A percentile compares a stretch with the other conserved stretches of the same genome.
These are phyloP conservation scores for Campoplex capitator DNA, from an alignment of 2,888 invertebrate genomes.

Conservation along the genomic window DNA sequence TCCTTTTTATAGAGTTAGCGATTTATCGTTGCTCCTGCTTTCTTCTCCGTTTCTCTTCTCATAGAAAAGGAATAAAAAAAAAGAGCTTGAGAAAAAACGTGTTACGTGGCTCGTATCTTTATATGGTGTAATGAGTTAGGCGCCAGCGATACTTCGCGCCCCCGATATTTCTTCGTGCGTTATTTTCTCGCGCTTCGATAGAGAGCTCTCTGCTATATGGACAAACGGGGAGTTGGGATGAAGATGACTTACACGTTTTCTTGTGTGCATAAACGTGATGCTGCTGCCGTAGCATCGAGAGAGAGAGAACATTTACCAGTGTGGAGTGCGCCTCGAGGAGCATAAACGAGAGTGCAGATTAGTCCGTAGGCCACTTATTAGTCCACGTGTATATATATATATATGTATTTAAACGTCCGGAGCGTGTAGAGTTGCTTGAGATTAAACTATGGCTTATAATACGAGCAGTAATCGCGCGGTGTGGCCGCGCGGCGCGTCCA, in stretches of 20 bases:
- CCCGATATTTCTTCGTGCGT: constrained; percentile 66
- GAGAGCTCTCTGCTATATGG: constrained; percentile 26
- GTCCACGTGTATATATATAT: background rate
- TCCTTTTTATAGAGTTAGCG: background rate
- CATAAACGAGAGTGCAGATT: constrained; percentile 66
- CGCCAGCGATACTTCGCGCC: constrained; percentile 69
- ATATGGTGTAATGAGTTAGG: constrained; percentile 70
- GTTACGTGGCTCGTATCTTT: constrained; percentile 57
- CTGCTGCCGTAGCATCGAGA: background rate
- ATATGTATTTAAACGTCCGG: background rate
- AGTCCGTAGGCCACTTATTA: constrained; percentile 58
- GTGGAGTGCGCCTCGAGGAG: constrained; percentile 55
- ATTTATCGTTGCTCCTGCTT: background rate
- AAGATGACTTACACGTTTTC: constrained; percentile 50
- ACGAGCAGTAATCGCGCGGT: constrained; percentile 41
- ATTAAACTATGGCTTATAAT: constrained; percentile 43
- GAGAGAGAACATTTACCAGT: constrained; percentile 10
- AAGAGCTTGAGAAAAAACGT: constrained; percentile 41
- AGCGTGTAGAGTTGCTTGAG: constrained; percentile 23
- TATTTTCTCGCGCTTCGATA: constrained; percentile 62
- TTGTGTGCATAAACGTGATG: constrained; percentile 10
- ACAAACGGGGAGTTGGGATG: background rate
- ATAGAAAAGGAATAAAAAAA: constrained; percentile 16
- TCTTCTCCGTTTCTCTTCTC: background rate
- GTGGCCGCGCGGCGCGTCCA: constrained; percentile 46